These are phyloP conservation scores for Clivina fossor DNA, from an alignment of 2,888 invertebrate genomes.

Conservation along the genomic window DNA sequence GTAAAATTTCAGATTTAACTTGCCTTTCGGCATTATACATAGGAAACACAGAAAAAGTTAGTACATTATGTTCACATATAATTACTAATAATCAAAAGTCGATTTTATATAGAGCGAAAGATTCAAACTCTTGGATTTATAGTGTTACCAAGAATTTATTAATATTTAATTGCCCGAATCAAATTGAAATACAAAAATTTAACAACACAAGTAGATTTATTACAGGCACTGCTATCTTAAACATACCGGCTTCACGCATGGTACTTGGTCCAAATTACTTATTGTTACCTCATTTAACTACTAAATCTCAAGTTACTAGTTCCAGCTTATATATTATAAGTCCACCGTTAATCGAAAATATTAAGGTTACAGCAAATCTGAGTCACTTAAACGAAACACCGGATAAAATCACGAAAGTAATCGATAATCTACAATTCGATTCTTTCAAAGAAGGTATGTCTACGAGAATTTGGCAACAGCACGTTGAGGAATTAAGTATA, in stretches of 20 bases:
- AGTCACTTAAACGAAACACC: no score
- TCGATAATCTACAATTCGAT: no score
- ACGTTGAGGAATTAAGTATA: no score
- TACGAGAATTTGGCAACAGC: no score
- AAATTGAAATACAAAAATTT: background rate
- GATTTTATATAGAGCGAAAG: constrained; percentile 10
- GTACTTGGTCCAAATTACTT: constrained; percentile 13
- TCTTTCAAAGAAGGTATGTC: no score
- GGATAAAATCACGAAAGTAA: no score
- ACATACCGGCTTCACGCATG: constrained; percentile 15
- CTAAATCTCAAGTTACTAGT: no score
- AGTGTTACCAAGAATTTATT: constrained; percentile 16
- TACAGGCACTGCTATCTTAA: constrained; percentile 3
- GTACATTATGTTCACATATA: constrained; percentile 5
- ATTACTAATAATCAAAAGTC: constrained; percentile 1
- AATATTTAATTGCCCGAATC: constrained; percentile 11
- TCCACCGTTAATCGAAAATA: no score
- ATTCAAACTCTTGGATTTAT: constrained; percentile 19
- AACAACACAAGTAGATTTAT: background rate
- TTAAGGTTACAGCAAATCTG: no score
- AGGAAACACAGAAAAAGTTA: background rate
- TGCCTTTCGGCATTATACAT: constrained; percentile 13
- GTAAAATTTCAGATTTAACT: constrained; percentile 13
- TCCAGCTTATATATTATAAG: no score
- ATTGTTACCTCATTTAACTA: constrained; percentile 11